Evolutionary conservation across 2,113 vertebrate species (phyloP).

Genomic region (Eretmochelys imbricata): DNA sequence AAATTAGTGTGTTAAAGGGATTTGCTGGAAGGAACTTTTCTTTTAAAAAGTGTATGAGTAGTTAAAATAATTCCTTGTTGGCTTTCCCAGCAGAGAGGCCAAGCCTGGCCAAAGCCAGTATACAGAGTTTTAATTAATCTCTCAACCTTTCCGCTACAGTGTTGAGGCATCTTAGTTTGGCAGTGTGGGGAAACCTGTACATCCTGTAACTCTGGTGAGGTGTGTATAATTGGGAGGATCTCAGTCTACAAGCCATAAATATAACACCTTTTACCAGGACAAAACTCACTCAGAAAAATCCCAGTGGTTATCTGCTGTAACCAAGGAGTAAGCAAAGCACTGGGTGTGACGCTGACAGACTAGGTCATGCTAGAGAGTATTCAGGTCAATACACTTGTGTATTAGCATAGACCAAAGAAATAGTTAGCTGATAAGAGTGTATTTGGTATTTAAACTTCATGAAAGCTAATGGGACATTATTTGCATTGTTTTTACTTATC

Average conservation of each 20-base stretch:
- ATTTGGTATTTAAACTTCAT: too few relatives aligned
- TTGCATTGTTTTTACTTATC: too few relatives aligned
- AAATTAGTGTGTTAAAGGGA: not conserved
- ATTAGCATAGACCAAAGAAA: too few relatives aligned
- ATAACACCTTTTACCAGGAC: not conserved
- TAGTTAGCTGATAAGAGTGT: too few relatives aligned
- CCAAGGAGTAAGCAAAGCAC: conserved; percentile 5
- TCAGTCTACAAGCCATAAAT: conserved; percentile 35
- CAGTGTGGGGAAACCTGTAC: not conserved
- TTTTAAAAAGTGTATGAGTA: not conserved
- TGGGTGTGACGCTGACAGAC: not conserved
- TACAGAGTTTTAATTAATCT: conserved; percentile 21
- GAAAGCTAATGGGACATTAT: too few relatives aligned
- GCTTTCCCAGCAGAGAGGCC: not conserved
- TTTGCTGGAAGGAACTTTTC: not conserved
- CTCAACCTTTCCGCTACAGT: not conserved
- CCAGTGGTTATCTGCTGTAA: not conserved
- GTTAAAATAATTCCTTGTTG: not conserved
- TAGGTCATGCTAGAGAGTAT: too few relatives aligned
- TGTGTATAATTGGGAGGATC: not conserved
- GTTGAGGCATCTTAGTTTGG: not conserved
- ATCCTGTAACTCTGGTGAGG: not conserved
- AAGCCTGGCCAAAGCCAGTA: not conserved
- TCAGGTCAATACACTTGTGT: too few relatives aligned
- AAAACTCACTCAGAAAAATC: not conserved